phyloP scores from a whole-genome alignment of 92 coral and sea anemone genomes.

The Epizoanthus rinbou region DNA sequence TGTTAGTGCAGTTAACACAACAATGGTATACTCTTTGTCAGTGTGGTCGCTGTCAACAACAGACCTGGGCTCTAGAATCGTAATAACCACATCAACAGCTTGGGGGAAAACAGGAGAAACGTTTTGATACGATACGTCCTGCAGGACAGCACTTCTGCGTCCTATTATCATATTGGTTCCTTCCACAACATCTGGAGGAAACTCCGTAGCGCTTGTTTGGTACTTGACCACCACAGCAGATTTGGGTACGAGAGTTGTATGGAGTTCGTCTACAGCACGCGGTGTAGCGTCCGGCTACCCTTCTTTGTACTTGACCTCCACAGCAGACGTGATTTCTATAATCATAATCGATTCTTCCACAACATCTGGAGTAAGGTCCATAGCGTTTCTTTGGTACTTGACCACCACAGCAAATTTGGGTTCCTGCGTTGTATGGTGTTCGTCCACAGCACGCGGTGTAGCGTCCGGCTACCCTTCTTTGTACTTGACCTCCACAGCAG shows the following conservation, averaged over 20 bases:
- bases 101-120: too few relatives aligned
- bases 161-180: neutral
- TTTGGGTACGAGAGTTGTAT: neutral
- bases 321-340: neutral
- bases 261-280: neutral
- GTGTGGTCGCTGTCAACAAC: too few relatives aligned
- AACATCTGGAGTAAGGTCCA: neutral
- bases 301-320: neutral
- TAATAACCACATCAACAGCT: too few relatives aligned
- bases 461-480: neutral
- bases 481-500: neutral
- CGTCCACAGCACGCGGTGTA: conserved; percentile 11
- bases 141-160: neutral
- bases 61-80: too few relatives aligned
- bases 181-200: conserved; percentile 24
- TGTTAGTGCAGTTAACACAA: too few relatives aligned
- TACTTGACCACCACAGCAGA: neutral
- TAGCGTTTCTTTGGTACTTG: neutral
- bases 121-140: too few relatives aligned
- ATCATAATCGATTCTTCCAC: neutral
- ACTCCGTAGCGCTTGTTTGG: neutral
- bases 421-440: neutral
- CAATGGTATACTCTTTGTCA: too few relatives aligned
- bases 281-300: neutral
- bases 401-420: neutral